These are phyloP conservation scores for Trematomus loennbergii DNA, from an alignment of 2,113 vertebrate genomes.

Conservation along the genomic window DNA sequence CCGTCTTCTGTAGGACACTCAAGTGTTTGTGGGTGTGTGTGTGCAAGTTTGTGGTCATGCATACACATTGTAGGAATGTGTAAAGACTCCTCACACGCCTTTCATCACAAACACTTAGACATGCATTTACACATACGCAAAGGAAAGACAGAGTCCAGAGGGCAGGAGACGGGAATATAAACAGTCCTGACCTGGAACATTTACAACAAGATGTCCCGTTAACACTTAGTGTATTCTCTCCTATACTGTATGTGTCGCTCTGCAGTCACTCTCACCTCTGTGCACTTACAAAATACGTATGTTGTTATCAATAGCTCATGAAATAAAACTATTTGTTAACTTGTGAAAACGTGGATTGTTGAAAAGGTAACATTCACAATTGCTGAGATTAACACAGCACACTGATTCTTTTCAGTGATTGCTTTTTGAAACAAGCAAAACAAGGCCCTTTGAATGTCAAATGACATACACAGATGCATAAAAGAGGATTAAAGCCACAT, in stretches of 20 bases:
- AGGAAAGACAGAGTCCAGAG: slow-evolving; percentile 60
- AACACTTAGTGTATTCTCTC: not conserved
- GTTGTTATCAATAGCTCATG: not conserved
- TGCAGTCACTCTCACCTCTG: not conserved
- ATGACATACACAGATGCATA: not conserved
- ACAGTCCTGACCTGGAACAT: slow-evolving; percentile 56
- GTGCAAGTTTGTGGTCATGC: not conserved
- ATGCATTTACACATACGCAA: slow-evolving; percentile 15
- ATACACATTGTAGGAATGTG: slow-evolving; percentile 1
- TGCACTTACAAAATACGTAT: not conserved
- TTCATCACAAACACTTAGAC: slow-evolving; percentile 38
- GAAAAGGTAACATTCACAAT: slow-evolving; percentile 32
- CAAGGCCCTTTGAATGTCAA: not conserved
- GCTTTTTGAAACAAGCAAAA: not conserved
- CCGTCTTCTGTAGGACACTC: slow-evolving; percentile 5
- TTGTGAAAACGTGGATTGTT: slow-evolving; percentile 5
- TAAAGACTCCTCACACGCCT: slow-evolving; percentile 24
- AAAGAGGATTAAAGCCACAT: too few species aligned
- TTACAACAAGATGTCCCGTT: slow-evolving; percentile 38
- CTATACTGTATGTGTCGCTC: not conserved
- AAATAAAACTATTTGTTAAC: not conserved
- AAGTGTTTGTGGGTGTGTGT: not conserved
- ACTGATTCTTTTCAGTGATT: not conserved
- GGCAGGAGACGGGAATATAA: slow-evolving; percentile 42
- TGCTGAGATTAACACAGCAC: slow-evolving; percentile 20